These are phyloP conservation scores for Coleophora deauratella DNA, from an alignment of 2,888 invertebrate species.

Conservation along the genomic window DNA sequence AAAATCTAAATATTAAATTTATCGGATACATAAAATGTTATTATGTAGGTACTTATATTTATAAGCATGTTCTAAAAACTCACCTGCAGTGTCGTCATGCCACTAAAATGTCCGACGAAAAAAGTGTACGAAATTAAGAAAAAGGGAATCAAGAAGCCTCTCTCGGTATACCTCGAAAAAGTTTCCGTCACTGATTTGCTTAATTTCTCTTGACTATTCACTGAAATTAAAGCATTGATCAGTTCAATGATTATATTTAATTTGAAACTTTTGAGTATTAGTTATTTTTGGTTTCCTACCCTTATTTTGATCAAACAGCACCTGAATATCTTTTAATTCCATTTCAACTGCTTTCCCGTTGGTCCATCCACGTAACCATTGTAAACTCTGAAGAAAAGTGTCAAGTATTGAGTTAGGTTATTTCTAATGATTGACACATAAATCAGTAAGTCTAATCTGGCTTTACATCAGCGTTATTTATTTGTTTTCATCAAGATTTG, in stretches of 20 bases:
- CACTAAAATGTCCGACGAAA: constrained; percentile 83
- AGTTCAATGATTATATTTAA: neutral
- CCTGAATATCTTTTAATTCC: constrained; percentile 72
- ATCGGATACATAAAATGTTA: too few relatives aligned
- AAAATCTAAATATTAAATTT: too few relatives aligned
- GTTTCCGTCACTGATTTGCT: constrained; percentile 37
- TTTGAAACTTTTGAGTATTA: too few relatives aligned
- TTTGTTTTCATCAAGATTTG: too few relatives aligned
- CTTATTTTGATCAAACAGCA: constrained; percentile 42
- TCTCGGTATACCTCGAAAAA: constrained; percentile 58
- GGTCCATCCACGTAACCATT: constrained; percentile 88
- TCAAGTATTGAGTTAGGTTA: neutral
- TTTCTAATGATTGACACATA: too few relatives aligned
- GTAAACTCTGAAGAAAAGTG: constrained; percentile 66
- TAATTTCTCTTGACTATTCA: constrained; percentile 6
- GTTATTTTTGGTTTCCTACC: constrained; percentile 28
- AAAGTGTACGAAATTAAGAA: constrained; percentile 78
- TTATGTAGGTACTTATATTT: too few relatives aligned
- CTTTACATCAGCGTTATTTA: too few relatives aligned
- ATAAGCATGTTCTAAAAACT: neutral
- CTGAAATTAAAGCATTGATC: constrained; percentile 24
- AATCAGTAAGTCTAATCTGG: neutral
- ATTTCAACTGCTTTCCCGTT: constrained; percentile 72
- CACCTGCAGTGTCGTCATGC: constrained; percentile 80
- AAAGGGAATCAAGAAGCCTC: constrained; percentile 80